Percentiles rank a stretch among this genome's conserved stretches.
These are phyloP conservation scores for Lasaia peninsularis DNA, from an alignment of 1,140 invertebrate genomes.

Conservation along the genomic window DNA sequence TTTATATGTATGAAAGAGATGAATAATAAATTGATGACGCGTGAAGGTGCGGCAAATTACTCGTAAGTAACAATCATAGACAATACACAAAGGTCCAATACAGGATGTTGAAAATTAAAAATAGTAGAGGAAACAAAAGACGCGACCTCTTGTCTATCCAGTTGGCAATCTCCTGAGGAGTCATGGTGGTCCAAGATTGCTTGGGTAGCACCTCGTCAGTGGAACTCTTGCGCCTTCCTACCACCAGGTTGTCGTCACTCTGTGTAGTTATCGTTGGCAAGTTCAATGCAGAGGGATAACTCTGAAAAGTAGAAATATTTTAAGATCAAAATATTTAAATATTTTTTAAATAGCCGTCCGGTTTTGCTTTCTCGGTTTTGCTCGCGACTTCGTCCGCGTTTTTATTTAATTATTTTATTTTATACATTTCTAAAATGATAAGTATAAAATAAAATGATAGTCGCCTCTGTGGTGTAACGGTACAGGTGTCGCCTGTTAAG, in stretches of 20 bases:
- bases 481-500: too few relatives aligned
- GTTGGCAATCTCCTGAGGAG: conserved; percentile 90
- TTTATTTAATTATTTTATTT: too few relatives aligned
- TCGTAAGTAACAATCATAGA: conserved; percentile 39
- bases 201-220: conserved; percentile 54
- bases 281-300: conserved; percentile 80
- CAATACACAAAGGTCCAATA: conserved; percentile 90
- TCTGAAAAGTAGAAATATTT: conserved; percentile 57
- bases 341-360: too few relatives aligned
- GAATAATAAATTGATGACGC: not conserved
- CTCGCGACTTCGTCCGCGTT: too few relatives aligned
- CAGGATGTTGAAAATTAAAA: conserved; percentile 89
- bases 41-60: not conserved
- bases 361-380: too few relatives aligned
- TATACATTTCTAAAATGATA: too few relatives aligned
- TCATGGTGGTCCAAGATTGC: conserved; percentile 87
- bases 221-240: conserved; percentile 51
- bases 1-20: too few relatives aligned
- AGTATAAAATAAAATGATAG: too few relatives aligned
- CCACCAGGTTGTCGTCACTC: conserved; percentile 78
- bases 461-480: too few relatives aligned
- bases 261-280: conserved; percentile 82
- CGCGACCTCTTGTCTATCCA: conserved; percentile 91
- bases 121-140: conserved; percentile 86
- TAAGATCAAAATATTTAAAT: not conserved